Conservation (phyloP, 2,888 invertebrate species). For the Ceriagrion tenellum region DNA sequence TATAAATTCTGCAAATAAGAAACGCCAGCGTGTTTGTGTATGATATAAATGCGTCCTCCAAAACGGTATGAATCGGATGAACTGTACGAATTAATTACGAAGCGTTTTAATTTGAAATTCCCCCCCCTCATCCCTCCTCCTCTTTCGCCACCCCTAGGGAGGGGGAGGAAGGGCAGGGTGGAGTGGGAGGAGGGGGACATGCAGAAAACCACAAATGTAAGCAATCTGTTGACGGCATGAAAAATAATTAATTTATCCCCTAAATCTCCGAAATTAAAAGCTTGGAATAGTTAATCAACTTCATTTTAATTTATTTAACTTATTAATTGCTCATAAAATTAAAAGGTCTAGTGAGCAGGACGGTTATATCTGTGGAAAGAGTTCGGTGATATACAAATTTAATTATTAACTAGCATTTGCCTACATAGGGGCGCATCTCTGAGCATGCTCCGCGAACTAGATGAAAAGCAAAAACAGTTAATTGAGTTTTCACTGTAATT, state of each 20-base stretch:
- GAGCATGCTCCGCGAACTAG: neutral
- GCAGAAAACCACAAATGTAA: conserved; percentile 8
- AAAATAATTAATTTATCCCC: conserved; percentile 13
- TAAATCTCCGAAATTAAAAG: conserved; percentile 51
- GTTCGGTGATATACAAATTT: conserved; percentile 43
- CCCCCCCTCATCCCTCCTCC: neutral
- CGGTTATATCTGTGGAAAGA: neutral
- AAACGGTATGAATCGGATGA: conserved; percentile 28
- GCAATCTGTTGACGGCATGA: conserved; percentile 33
- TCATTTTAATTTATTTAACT: conserved; percentile 51
- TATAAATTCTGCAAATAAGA: conserved; percentile 28
- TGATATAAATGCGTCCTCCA: conserved; percentile 2
- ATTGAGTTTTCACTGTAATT: conserved; percentile 58
- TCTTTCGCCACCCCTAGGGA: neutral
- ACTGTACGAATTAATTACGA: conserved; percentile 35
- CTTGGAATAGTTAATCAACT: conserved; percentile 51
- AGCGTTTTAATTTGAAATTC: conserved; percentile 31
- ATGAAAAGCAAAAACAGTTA: conserved; percentile 46
- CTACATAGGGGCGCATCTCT: neutral
- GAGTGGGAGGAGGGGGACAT: neutral
- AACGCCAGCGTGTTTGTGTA: neutral
- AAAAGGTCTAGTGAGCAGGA: neutral
- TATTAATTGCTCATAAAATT: conserved; percentile 57
- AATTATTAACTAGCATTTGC: conserved; percentile 24
- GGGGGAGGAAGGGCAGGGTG: neutral